Evolutionary conservation across 2,888 invertebrate genomes (phyloP), one percentile per base, ranked within the genome.

Genomic region (Polydrusus tereticollis): DNA sequence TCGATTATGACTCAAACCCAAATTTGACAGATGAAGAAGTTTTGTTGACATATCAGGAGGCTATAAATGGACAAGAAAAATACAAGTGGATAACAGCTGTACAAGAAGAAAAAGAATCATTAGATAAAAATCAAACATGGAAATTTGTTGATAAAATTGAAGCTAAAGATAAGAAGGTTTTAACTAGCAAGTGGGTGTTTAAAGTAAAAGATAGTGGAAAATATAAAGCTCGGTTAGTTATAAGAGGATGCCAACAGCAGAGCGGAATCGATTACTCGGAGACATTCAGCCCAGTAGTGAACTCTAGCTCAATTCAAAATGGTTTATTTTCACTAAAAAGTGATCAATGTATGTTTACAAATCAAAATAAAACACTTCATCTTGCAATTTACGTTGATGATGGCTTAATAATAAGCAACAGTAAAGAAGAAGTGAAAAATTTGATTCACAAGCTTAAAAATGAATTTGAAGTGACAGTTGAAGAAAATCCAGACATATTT

Each of bases 31-130:
- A 26, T 26, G 26, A 26, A 5, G 26, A 26, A 26, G 26, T 26
- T 3, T 23, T 62, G 20, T 62, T 62, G 14, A 63, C 55, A n/a
- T 63, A 41, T 55, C 14, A 69, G 36, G 62, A 69, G 52, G 55
- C 69, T 18, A 36, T 63, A 21, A 52, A 6, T 16, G 23, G 63
- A 10, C 16, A 50, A 8, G 26, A 68, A 16, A 64, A 65, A 62
- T 45, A 72, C 16, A 47, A 72, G n/a, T 78, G 78, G 79, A 69
- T 62, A 14, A 57, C 41, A 47, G 79, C 77, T 12, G 77, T 77
- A 20, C 16, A 74, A n/a, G 73, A 78, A 59, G 75, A 78, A 65
- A 72, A 60, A 66, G 62, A 59, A 38, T 69, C 78, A 23, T 47
- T 75, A 18, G 10, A 65, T 1, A 72, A 77, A 67, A 79, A 78